Conservation (phyloP, 2,797 vertebrate species). For the Aldrovandia affinis region DNA sequence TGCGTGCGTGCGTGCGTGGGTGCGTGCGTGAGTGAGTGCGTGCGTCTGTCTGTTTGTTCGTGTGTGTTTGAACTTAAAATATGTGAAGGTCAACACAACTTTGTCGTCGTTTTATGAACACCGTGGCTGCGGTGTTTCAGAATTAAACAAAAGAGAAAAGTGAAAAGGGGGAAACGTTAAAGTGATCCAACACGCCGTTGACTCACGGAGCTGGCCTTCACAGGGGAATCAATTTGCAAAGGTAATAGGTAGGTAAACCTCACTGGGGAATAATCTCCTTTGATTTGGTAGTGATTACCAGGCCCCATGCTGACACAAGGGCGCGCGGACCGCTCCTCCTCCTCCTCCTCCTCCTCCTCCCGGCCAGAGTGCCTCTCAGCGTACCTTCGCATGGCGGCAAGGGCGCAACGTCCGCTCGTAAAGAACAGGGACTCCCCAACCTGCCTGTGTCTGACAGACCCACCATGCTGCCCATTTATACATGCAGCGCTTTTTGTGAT, state of each 20-base stretch:
- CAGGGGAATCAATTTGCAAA: slow-evolving; percentile 69
- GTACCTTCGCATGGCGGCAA: slow-evolving; percentile 69
- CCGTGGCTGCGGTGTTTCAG: background rate
- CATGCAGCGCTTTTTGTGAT: background rate
- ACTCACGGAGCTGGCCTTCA: slow-evolving; percentile 53
- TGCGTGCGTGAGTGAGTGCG: background rate
- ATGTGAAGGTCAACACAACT: slow-evolving; percentile 11
- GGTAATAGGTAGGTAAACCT: slow-evolving; percentile 82
- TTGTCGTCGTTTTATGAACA: background rate
- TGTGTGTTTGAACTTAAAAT: background rate
- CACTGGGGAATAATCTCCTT: slow-evolving; percentile 82
- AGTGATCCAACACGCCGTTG: slow-evolving; percentile 11
- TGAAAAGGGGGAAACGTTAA: background rate
- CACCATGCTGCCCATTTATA: background rate
- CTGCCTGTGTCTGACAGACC: background rate
- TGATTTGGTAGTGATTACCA: slow-evolving; percentile 82
- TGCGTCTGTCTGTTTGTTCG: no score
- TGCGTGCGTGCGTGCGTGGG: background rate
- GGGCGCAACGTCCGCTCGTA: slow-evolving; percentile 79
- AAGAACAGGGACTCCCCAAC: slow-evolving; percentile 59
- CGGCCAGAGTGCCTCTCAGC: slow-evolving; percentile 66
- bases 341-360: slow-evolving; percentile 51
- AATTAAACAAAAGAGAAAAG: background rate
- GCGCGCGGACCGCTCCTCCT: slow-evolving; percentile 53
- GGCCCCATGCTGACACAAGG: slow-evolving; percentile 74